phyloP scores from a whole-genome alignment of 2,113 vertebrate species.

The Thomomys bottae region DNA sequence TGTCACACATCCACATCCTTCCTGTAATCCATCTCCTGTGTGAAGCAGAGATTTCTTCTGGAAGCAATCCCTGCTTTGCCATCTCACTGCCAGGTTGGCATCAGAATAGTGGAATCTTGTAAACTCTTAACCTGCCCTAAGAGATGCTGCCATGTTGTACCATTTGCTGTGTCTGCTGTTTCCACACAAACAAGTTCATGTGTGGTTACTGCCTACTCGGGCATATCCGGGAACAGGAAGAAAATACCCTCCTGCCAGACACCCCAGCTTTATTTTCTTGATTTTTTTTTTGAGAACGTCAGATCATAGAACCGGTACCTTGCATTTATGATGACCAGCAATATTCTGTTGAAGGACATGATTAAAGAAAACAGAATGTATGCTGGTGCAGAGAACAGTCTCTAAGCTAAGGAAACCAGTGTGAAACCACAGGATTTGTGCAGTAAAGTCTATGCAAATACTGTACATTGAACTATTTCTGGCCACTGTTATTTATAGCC shows the following conservation, averaged over 20 bases:
- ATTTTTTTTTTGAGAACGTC: slow-evolving; percentile 9
- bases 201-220: background rate
- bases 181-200: slow-evolving; percentile 46
- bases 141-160: background rate
- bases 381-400: background rate
- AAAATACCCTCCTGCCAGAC: background rate
- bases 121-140: slow-evolving; percentile 5
- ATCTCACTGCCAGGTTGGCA: slow-evolving; percentile 70
- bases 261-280: background rate
- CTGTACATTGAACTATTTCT: background rate
- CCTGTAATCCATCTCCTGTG: slow-evolving; percentile 83
- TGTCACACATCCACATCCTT: slow-evolving; percentile 81
- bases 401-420: background rate
- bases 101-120: slow-evolving; percentile 57
- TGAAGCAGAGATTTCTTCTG: slow-evolving; percentile 70
- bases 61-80: slow-evolving; percentile 31
- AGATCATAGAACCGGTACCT: background rate
- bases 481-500: background rate
- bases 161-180: background rate
- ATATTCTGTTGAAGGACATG: background rate
- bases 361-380: background rate
- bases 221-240: slow-evolving; percentile 65
- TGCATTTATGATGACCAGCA: background rate
- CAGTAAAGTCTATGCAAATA: background rate
- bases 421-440: background rate